These are phyloP conservation scores for Hylaea fasciaria DNA, from an alignment of 2,888 invertebrate genomes.

Conservation along the genomic window DNA sequence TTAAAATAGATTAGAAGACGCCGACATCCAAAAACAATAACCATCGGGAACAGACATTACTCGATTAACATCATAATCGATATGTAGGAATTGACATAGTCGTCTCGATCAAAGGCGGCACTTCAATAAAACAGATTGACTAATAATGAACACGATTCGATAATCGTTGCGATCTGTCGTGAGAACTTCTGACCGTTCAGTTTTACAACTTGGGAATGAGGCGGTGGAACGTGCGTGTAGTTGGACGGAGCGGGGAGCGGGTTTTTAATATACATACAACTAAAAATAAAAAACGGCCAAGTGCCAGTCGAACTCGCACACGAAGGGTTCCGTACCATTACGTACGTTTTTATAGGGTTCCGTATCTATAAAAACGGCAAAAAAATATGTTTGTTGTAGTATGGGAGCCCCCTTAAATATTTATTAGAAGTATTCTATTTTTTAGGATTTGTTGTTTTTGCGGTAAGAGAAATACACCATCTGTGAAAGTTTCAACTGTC, in stretches of 20 bases:
- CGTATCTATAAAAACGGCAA: too few species aligned
- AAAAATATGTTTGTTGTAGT: too few species aligned
- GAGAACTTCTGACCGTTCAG: slow-evolving; percentile 77
- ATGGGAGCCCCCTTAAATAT: too few species aligned
- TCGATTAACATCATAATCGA: slow-evolving; percentile 35
- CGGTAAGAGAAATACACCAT: too few species aligned
- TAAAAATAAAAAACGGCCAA: background rate
- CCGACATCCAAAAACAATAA: slow-evolving; percentile 37
- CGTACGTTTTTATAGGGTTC: too few species aligned
- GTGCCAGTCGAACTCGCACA: background rate
- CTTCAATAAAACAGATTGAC: slow-evolving; percentile 81
- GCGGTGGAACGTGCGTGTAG: slow-evolving; percentile 52
- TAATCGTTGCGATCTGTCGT: slow-evolving; percentile 78
- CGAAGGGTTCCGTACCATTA: too few species aligned
- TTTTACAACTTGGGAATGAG: slow-evolving; percentile 72
- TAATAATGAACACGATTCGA: slow-evolving; percentile 78
- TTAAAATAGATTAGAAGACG: slow-evolving; percentile 29
- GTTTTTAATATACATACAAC: background rate
- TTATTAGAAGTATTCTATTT: too few species aligned
- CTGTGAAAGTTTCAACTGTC: too few species aligned
- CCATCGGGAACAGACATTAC: slow-evolving; percentile 32
- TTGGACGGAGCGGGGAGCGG: slow-evolving; percentile 7
- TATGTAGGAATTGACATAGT: slow-evolving; percentile 71
- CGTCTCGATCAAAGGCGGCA: slow-evolving; percentile 71
- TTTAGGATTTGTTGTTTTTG: too few species aligned